Conservation (phyloP, 1,140 invertebrate genomes). For the Uloborus diversus region DNA sequence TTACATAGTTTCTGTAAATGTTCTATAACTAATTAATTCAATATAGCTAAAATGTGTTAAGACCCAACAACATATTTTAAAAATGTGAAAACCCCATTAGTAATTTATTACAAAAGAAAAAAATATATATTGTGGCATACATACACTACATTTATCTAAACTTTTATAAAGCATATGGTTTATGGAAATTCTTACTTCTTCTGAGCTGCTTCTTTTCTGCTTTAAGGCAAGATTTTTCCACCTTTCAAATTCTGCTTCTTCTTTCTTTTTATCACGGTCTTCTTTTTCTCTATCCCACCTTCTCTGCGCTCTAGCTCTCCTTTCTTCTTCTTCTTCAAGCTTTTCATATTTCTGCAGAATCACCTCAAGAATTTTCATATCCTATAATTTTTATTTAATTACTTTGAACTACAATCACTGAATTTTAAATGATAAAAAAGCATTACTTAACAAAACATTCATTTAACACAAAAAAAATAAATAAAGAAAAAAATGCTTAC, state of each 20-base stretch:
- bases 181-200: constrained; percentile 37
- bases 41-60: too few relatives aligned
- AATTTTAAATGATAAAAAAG: not conserved
- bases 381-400: constrained; percentile 46
- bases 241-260: constrained; percentile 45
- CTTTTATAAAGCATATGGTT: too few relatives aligned
- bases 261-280: constrained; percentile 34
- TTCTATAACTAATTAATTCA: too few relatives aligned
- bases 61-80: too few relatives aligned
- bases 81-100: not conserved
- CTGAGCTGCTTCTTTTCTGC: constrained; percentile 46
- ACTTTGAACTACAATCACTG: constrained; percentile 36
- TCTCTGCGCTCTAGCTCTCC: constrained; percentile 33
- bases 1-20: too few relatives aligned
- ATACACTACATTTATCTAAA: not conserved
- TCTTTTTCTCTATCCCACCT: constrained; percentile 53
- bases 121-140: not conserved
- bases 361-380: constrained; percentile 57
- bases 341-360: constrained; percentile 58
- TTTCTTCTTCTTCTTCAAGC: constrained; percentile 49
- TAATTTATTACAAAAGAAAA: too few relatives aligned
- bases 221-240: constrained; percentile 54
- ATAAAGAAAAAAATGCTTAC: not conserved
- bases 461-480: not conserved
- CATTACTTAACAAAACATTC: not conserved